Evolutionary conservation across 2,888 invertebrate species (phyloP).

Genomic region (Coenonympha glycerion): DNA sequence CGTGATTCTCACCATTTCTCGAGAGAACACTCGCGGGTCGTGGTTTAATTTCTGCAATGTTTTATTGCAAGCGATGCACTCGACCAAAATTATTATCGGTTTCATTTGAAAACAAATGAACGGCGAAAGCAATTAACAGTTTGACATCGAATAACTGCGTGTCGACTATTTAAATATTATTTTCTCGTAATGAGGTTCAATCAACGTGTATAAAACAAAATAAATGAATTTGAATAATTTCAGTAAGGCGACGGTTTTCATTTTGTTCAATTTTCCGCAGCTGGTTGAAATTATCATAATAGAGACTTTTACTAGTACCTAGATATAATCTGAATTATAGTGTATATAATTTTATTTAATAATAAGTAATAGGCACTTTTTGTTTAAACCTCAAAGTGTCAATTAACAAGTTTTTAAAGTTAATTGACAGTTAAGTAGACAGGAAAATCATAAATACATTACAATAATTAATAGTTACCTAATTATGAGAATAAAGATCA

Average conservation of each 20-base stretch:
- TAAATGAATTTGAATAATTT: constrained; percentile 32
- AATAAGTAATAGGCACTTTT: too few relatives aligned
- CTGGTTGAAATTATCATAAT: not conserved
- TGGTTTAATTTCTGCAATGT: constrained; percentile 69
- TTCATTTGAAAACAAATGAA: constrained; percentile 71
- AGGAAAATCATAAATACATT: too few relatives aligned
- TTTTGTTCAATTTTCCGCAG: not conserved
- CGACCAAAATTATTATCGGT: constrained; percentile 67
- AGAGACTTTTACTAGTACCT: not conserved
- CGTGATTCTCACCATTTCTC: constrained; percentile 60
- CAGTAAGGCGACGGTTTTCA: constrained; percentile 31
- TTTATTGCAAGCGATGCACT: constrained; percentile 73
- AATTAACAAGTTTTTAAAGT: too few relatives aligned
- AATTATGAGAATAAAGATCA: too few relatives aligned
- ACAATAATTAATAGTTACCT: too few relatives aligned
- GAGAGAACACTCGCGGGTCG: constrained; percentile 42
- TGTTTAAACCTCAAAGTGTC: not conserved
- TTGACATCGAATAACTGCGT: constrained; percentile 47
- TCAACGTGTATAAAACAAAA: constrained; percentile 29
- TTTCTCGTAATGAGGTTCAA: constrained; percentile 37
- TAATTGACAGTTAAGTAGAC: too few relatives aligned
- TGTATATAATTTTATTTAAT: too few relatives aligned
- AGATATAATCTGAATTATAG: too few relatives aligned
- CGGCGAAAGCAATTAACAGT: constrained; percentile 31
- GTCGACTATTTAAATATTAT: constrained; percentile 37